Percentiles rank a stretch among this genome's conserved stretches.
Evolutionary conservation across 1,140 invertebrate genomes (phyloP).

Genomic region (Aphaenogaster ashmeadi): DNA sequence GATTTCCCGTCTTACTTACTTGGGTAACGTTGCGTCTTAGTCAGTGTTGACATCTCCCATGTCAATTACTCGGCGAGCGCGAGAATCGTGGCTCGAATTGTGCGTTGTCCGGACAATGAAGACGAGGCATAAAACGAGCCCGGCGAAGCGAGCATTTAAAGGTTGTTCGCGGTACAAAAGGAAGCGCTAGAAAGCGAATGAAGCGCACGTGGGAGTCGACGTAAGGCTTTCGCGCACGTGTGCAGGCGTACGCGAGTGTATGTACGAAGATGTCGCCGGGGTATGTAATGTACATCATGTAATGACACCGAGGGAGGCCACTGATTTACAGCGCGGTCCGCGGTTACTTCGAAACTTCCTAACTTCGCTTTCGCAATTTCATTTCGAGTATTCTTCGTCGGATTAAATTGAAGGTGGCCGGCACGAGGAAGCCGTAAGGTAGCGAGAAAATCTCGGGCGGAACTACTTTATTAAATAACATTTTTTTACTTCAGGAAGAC

Average conservation of each 20-base stretch:
- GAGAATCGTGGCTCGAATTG: conserved; percentile 19
- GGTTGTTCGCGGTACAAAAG: conserved; percentile 70
- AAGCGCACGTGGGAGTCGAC: conserved; percentile 78
- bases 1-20: background rate
- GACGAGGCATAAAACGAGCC: conserved; percentile 70
- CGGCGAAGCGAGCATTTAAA: conserved; percentile 74
- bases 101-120: conserved; percentile 65
- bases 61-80: background rate
- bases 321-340: conserved; percentile 77
- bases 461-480: conserved; percentile 26
- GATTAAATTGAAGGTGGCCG: conserved; percentile 20
- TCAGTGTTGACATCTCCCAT: conserved; percentile 4
- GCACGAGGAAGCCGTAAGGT: background rate
- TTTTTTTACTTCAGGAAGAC: background rate
- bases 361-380: conserved; percentile 47
- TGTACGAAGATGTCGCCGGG: conserved; percentile 36
- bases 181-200: conserved; percentile 71
- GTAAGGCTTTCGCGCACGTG: conserved; percentile 49
- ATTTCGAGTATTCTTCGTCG: conserved; percentile 33
- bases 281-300: conserved; percentile 75
- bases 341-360: conserved; percentile 35
- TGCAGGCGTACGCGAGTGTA: conserved; percentile 46
- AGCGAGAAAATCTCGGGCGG: background rate
- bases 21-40: background rate
- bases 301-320: conserved; percentile 75